Evolutionary conservation across 2,797 vertebrate genomes (phyloP).

Genomic region (Odontamblyopus lacepedii): DNA sequence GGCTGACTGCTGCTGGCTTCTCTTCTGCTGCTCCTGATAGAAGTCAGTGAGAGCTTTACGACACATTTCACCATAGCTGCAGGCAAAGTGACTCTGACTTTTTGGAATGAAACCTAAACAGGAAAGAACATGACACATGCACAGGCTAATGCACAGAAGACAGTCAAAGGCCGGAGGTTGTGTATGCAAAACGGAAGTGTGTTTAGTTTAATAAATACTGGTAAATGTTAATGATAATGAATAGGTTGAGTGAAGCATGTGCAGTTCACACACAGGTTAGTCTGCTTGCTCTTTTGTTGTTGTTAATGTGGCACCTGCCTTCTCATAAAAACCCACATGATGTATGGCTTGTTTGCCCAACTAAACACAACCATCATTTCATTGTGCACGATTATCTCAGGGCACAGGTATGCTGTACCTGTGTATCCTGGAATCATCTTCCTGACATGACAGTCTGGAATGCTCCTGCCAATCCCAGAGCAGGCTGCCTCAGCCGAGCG

Average conservation of each 20-base stretch:
- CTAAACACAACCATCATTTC: neutral
- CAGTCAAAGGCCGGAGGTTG: neutral
- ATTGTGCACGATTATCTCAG: neutral
- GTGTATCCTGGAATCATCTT: conserved; percentile 80
- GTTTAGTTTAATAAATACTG: neutral
- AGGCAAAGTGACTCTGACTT: conserved; percentile 77
- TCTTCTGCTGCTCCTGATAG: conserved; percentile 23
- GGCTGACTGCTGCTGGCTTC: conserved; percentile 25
- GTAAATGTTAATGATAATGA: neutral
- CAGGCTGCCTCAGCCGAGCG: conserved; percentile 21
- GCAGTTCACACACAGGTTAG: conserved; percentile 4
- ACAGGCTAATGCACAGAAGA: neutral
- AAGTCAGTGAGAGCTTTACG: conserved; percentile 68
- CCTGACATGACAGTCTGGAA: conserved; percentile 31
- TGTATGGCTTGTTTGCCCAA: neutral
- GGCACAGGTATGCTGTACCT: conserved; percentile 53
- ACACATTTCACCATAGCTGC: conserved; percentile 70
- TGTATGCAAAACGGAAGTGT: neutral
- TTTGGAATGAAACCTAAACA: conserved; percentile 75
- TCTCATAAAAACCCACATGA: neutral
- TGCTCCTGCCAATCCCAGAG: neutral
- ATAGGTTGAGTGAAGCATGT: neutral
- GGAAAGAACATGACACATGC: conserved; percentile 13
- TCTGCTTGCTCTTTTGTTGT: neutral
- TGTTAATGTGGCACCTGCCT: neutral